Evolutionary conservation across 1,140 invertebrate species (phyloP).

Genomic region (Teleopsis dalmanni): DNA sequence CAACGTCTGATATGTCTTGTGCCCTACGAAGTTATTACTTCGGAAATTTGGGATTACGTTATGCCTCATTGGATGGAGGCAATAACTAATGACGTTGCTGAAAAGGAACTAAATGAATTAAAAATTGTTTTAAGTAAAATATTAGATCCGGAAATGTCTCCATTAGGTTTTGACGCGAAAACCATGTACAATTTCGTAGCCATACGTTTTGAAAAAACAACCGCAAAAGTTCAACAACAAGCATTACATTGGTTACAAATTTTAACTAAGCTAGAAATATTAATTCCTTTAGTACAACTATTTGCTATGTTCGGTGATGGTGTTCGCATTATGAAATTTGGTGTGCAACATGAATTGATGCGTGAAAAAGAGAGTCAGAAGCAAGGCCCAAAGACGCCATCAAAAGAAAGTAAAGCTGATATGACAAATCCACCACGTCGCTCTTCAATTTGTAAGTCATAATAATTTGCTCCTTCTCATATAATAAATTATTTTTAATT

Average conservation of each 20-base stretch:
- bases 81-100: conserved; percentile 88
- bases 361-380: conserved; percentile 45
- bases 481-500: background rate
- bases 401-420: conserved; percentile 36
- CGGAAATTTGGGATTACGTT: conserved; percentile 94
- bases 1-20: conserved; percentile 90
- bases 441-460: conserved; percentile 52
- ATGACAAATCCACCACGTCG: conserved; percentile 39
- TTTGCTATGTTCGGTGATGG: conserved; percentile 85
- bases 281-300: conserved; percentile 74
- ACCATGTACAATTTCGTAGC: conserved; percentile 94
- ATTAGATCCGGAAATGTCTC: conserved; percentile 91
- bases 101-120: conserved; percentile 83
- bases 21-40: conserved; percentile 93
- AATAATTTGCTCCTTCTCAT: background rate
- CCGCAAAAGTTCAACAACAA: conserved; percentile 83
- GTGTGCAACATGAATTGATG: conserved; percentile 44
- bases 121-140: conserved; percentile 94
- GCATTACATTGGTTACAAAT: conserved; percentile 94
- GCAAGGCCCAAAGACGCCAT: conserved; percentile 42
- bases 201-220: conserved; percentile 74
- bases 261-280: conserved; percentile 80
- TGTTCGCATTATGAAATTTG: conserved; percentile 57
- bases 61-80: conserved; percentile 99
- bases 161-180: conserved; percentile 85